Evolutionary conservation across 2,113 vertebrate species (phyloP).

Genomic region (Pelodiscus sinensis): DNA sequence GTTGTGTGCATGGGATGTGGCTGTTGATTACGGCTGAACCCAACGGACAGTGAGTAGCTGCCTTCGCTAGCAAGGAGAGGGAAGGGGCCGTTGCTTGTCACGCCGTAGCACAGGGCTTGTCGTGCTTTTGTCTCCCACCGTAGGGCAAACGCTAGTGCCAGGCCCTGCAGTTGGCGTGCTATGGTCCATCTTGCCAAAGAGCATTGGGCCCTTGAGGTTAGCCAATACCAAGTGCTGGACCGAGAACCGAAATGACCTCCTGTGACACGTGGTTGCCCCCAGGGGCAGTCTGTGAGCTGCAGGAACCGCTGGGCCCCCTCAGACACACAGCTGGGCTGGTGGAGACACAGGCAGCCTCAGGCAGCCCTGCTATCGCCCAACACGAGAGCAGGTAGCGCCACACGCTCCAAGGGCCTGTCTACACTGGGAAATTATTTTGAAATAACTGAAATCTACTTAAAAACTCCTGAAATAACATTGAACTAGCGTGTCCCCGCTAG

Average conservation of each 20-base stretch:
- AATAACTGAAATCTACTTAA: no score
- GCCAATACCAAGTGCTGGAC: background rate
- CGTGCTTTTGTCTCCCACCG: background rate
- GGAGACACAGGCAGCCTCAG: no score
- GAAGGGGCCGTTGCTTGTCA: background rate
- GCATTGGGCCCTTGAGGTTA: background rate
- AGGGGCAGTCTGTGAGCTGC: no score
- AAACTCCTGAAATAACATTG: no score
- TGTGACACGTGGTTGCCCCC: no score
- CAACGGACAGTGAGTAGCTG: background rate
- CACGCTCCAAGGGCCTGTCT: no score
- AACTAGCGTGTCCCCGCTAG: no score
- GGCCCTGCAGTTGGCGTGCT: background rate
- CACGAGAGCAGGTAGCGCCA: no score
- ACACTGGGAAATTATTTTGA: no score
- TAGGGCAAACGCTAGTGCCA: background rate
- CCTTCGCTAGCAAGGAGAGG: background rate
- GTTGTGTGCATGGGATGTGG: rapidly evolving
- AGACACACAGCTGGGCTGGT: no score
- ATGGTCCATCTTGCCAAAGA: background rate
- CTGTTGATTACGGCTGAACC: background rate
- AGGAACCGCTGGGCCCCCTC: no score
- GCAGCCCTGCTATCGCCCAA: no score
- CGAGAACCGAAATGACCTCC: background rate
- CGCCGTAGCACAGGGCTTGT: background rate